Evolutionary conservation across 2,113 vertebrate species (phyloP), one percentile per base, ranked within the genome.

Genomic region (Willisornis vidua): DNA sequence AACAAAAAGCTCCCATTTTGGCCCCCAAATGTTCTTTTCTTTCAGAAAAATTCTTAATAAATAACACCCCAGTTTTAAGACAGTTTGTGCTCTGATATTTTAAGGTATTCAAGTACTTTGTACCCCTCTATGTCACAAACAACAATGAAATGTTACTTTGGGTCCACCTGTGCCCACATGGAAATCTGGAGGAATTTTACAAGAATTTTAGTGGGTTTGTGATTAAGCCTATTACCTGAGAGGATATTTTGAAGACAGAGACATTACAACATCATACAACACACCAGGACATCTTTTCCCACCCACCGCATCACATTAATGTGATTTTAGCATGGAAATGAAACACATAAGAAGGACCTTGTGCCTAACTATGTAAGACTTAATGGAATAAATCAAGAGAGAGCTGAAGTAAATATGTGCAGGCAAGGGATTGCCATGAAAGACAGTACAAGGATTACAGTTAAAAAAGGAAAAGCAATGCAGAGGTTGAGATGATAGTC

Each of bases 1-100:
- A 67, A 78, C 54, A 91, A 92, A 77, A 26, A 79, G 45, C 52
- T 95, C 48, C 19, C 7, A 7, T 66, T 92, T 95, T 95, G 89
- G 70, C 52, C 81, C 75, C 41, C 25, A 75, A 66, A 85, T 68
- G 28, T 72, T 89, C 67, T 66, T 39, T 68, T 62, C 62, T 67
- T 90, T 65, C 46, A 85, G 92, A 88, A 94, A 90, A 92, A 90
- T 11, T 73, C 59, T 72, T 75, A 70, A 54, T 51, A 89, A 65
- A 33, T 63, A 94, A 14, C 65, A 89, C 28, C 20, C 8, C 9
- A 35, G 19, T 80, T 94, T 95, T 95, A 77, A 52, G 49, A 37
- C 7, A 14, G 39, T 31, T 90, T 76, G 12, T 58, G 48, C 54
- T 95, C 70, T 37, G n/a, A 4, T 59, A 72, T 66, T 87, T 87